Conservation (phyloP, 1,140 invertebrate genomes). For the Dinoponera quadriceps region DNA sequence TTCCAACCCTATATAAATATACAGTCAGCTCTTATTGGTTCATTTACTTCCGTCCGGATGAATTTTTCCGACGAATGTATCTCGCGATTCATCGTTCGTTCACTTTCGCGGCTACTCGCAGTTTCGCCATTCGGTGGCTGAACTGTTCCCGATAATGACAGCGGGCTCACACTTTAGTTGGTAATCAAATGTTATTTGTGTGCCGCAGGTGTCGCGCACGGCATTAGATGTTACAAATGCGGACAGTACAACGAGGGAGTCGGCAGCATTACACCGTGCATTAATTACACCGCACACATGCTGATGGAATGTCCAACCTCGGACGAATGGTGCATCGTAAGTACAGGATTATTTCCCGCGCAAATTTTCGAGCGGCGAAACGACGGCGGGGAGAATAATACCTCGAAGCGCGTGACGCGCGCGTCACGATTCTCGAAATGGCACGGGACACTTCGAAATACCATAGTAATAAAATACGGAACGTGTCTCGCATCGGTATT, state of each 20-base stretch:
- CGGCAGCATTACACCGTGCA: slow-evolving; percentile 92
- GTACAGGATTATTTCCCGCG: slow-evolving; percentile 76
- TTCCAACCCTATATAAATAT: too few species aligned
- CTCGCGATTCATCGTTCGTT: neutral
- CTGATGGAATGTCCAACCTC: slow-evolving; percentile 88
- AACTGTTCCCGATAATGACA: neutral
- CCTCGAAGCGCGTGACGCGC: neutral
- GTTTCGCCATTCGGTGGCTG: neutral
- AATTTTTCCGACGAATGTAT: slow-evolving; percentile 2
- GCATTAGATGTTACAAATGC: slow-evolving; percentile 91
- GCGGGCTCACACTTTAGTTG: neutral
- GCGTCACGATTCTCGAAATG: neutral
- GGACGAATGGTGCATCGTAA: slow-evolving; percentile 91
- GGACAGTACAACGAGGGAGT: slow-evolving; percentile 93
- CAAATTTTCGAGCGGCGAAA: neutral
- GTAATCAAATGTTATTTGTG: slow-evolving; percentile 27
- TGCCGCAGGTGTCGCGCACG: slow-evolving; percentile 81
- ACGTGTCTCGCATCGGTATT: too few species aligned
- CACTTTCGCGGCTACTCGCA: neutral
- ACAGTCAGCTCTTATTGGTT: too few species aligned
- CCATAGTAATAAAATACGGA: too few species aligned
- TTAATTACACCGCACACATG: slow-evolving; percentile 89
- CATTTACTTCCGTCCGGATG: neutral
- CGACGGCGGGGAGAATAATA: neutral
- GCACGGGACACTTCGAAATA: too few species aligned